A percentile compares a stretch with the other conserved stretches of the same genome.
Conservation (phyloP, 2,888 invertebrate species). For the Phymatocera aterrima region DNA sequence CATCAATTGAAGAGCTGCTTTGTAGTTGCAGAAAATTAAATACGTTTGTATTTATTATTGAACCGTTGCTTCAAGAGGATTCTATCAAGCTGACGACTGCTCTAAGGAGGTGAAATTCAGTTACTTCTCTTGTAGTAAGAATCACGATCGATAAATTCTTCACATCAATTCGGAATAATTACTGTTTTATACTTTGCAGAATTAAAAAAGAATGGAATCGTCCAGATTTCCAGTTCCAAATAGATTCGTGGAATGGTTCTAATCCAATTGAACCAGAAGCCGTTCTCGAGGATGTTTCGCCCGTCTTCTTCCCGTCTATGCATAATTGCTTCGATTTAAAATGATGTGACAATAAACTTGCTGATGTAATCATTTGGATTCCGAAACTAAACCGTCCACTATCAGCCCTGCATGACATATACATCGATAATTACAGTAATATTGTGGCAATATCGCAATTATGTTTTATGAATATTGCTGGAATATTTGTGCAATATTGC, state of each 20-base stretch:
- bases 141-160: background rate
- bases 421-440: too few species aligned
- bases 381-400: too few species aligned
- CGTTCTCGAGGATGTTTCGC: background rate
- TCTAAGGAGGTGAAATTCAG: background rate
- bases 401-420: too few species aligned
- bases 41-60: background rate
- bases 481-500: too few species aligned
- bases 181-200: background rate
- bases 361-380: background rate
- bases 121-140: too few species aligned
- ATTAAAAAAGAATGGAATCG: background rate
- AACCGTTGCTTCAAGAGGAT: background rate
- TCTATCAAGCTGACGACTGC: background rate
- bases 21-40: background rate
- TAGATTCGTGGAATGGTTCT: background rate
- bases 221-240: background rate
- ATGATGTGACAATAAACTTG: background rate
- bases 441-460: too few species aligned
- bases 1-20: background rate
- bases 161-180: background rate
- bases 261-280: background rate
- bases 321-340: background rate
- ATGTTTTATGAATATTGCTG: too few species aligned
- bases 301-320: background rate